Conservation (phyloP, 2,113 vertebrate genomes). For the Sigmodon hispidus region DNA sequence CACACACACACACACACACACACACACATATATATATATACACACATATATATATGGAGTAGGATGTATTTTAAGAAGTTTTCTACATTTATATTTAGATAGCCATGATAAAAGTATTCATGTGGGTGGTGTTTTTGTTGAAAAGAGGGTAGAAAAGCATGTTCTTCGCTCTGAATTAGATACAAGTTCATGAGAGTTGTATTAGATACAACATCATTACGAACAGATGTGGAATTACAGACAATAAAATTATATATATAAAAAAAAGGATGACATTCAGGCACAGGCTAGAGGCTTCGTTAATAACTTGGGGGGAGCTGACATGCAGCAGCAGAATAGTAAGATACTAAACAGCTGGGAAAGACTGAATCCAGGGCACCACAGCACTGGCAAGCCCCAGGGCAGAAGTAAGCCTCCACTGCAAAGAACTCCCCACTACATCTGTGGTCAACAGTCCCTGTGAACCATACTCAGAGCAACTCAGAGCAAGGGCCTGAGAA, state of each 20-base stretch:
- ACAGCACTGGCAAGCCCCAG: neutral
- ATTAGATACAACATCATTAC: neutral
- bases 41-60: neutral
- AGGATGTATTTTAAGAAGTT: neutral
- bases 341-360: neutral
- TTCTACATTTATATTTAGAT: neutral
- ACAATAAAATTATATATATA: conserved; percentile 6
- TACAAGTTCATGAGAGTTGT: neutral
- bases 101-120: neutral
- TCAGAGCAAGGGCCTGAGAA: neutral
- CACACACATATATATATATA: too few relatives aligned
- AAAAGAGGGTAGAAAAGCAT: neutral
- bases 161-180: neutral
- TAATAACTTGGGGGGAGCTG: neutral
- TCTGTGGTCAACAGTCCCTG: neutral
- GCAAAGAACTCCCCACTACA: neutral
- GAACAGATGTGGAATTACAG: neutral
- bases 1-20: too few relatives aligned
- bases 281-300: too few relatives aligned
- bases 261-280: neutral
- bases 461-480: neutral
- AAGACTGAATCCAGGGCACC: neutral
- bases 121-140: neutral
- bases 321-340: neutral
- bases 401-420: neutral